Percentiles rank a stretch among this genome's conserved stretches.
Conservation (phyloP, 2,888 invertebrate genomes). For the Dasypolia templi region DNA sequence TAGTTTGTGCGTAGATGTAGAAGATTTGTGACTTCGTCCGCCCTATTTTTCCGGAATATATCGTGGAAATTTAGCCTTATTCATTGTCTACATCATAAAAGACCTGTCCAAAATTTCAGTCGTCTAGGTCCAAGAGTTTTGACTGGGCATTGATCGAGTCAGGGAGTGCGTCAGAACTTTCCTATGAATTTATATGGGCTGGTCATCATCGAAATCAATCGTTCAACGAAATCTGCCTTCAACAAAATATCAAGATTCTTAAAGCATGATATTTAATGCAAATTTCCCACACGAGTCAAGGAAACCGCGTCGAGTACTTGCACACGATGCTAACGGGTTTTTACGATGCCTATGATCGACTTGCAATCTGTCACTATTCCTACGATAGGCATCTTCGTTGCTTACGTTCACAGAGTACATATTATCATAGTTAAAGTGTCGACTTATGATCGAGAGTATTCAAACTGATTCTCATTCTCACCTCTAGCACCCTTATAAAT, state of each 20-base stretch:
- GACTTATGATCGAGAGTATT: too few species aligned
- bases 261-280: not conserved
- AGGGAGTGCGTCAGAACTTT: not conserved
- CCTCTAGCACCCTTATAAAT: not conserved
- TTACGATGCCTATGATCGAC: constrained; percentile 26
- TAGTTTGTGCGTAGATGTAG: not conserved
- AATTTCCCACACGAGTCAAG: constrained; percentile 14
- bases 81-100: not conserved
- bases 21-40: not conserved
- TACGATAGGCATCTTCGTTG: not conserved
- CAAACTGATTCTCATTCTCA: too few species aligned
- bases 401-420: not conserved
- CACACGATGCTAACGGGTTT: constrained; percentile 44
- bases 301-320: constrained; percentile 8
- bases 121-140: too few species aligned
- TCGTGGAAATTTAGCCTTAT: not conserved
- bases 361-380: constrained; percentile 30
- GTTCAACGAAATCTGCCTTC: not conserved
- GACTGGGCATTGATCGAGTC: not conserved
- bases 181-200: not conserved
- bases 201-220: not conserved
- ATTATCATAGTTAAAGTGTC: not conserved
- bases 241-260: not conserved
- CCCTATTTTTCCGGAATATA: too few species aligned
- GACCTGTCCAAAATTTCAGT: not conserved